These are phyloP conservation scores for Cyprinodon diabolis DNA, from an alignment of 2,797 vertebrate species.

Conservation along the genomic window DNA sequence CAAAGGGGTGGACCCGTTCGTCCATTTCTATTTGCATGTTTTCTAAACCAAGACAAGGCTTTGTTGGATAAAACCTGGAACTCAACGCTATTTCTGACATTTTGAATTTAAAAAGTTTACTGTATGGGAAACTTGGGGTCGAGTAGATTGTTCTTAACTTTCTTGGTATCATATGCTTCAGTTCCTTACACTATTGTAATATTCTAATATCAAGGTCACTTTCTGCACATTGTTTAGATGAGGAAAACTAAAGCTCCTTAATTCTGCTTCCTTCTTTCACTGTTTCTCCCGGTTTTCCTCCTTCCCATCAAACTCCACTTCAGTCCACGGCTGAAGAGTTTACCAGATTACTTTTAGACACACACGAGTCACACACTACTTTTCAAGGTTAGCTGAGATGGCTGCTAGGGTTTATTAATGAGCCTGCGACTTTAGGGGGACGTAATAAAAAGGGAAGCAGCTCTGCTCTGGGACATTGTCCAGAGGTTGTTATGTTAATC, in stretches of 20 bases:
- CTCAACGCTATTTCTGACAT: too few relatives aligned
- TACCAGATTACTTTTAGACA: constrained; percentile 41
- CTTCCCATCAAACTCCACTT: neutral
- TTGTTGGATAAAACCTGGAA: too few relatives aligned
- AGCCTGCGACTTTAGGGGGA: constrained; percentile 67
- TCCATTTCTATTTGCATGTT: too few relatives aligned
- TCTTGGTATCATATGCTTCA: neutral
- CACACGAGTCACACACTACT: constrained; percentile 27
- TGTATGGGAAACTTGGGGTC: too few relatives aligned
- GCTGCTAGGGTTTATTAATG: constrained; percentile 69
- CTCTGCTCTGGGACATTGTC: constrained; percentile 73
- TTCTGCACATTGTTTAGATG: neutral
- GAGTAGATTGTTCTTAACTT: too few relatives aligned
- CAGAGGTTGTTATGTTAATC: constrained; percentile 83
- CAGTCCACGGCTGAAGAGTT: constrained; percentile 39
- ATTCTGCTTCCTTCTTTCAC: neutral
- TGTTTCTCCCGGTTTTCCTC: neutral
- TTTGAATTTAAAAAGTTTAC: too few relatives aligned
- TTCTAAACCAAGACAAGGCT: too few relatives aligned
- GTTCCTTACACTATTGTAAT: neutral
- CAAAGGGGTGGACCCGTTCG: too few relatives aligned
- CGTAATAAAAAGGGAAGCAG: constrained; percentile 51
- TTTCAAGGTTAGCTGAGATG: constrained; percentile 76
- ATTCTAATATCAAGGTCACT: too few relatives aligned
- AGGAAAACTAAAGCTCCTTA: neutral